Evolutionary conservation across 2,888 invertebrate species (phyloP).

Genomic region (Cryptophagus acutangulus): DNA sequence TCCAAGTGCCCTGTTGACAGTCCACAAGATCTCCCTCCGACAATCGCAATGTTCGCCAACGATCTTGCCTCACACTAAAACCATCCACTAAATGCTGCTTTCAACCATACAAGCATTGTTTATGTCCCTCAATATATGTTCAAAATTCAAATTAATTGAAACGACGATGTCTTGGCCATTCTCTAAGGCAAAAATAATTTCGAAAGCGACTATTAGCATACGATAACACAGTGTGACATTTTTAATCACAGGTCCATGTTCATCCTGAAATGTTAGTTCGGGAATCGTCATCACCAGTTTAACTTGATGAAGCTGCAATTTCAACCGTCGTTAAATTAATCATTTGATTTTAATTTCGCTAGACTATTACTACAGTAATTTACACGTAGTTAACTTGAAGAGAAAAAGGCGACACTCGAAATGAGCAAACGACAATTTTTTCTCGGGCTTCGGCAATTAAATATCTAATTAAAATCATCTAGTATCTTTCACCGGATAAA

Average conservation of each 20-base stretch:
- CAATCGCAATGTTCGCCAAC: conserved; percentile 4
- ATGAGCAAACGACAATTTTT: conserved; percentile 39
- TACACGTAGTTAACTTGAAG: conserved; percentile 41
- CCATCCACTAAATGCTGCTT: neutral
- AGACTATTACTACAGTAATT: conserved; percentile 42
- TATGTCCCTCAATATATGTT: conserved; percentile 3
- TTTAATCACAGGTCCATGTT: too few species aligned
- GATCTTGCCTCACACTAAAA: neutral
- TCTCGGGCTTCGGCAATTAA: conserved; percentile 40
- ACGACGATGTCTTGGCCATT: too few species aligned
- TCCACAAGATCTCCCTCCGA: conserved; percentile 6
- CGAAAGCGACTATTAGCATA: too few species aligned
- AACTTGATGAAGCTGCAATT: conserved; percentile 42
- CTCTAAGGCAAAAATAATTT: too few species aligned
- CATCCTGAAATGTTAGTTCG: too few species aligned
- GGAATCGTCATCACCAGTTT: conserved; percentile 16
- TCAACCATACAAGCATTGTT: neutral
- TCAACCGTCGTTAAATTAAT: conserved; percentile 44
- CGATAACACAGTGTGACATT: too few species aligned
- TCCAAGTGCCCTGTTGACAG: conserved; percentile 8
- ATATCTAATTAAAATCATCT: conserved; percentile 44
- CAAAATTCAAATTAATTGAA: neutral
- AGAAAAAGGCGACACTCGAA: conserved; percentile 37
- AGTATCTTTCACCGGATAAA: too few species aligned
- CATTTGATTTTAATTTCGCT: conserved; percentile 46